Evolutionary conservation across 2,888 invertebrate species (phyloP).

Genomic region (Allacma fusca): DNA sequence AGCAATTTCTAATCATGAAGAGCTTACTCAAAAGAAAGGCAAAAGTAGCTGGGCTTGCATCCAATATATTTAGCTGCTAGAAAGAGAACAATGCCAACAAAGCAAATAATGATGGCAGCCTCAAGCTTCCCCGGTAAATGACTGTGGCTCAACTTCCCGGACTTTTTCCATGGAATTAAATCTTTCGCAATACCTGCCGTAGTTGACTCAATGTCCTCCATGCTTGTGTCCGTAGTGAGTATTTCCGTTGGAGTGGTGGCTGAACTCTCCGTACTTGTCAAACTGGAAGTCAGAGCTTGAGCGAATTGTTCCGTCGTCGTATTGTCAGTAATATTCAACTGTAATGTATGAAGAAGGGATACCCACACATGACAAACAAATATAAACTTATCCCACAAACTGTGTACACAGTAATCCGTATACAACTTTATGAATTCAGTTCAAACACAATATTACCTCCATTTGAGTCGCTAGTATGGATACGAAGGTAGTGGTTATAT

Average conservation of each 20-base stretch:
- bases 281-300: background rate
- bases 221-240: too few relatives aligned
- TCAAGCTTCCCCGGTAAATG: conserved; percentile 3
- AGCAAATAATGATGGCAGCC: conserved; percentile 19
- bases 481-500: background rate
- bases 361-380: background rate
- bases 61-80: conserved; percentile 41
- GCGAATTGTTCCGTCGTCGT: background rate
- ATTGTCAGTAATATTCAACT: background rate
- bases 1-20: background rate
- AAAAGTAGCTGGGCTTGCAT: conserved; percentile 29
- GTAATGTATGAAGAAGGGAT: background rate
- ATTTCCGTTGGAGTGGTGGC: background rate
- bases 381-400: background rate
- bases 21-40: conserved; percentile 1
- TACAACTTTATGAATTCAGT: too few relatives aligned
- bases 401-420: too few relatives aligned
- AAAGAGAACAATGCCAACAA: conserved; percentile 30
- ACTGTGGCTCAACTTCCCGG: background rate
- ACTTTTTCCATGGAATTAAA: background rate
- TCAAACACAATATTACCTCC: too few relatives aligned
- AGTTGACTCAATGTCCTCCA: too few relatives aligned
- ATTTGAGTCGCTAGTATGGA: background rate
- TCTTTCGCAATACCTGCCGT: too few relatives aligned
- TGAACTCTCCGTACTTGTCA: background rate